Evolutionary conservation across 1,140 invertebrate genomes (phyloP).

Genomic region (Anastatus disparis): DNA sequence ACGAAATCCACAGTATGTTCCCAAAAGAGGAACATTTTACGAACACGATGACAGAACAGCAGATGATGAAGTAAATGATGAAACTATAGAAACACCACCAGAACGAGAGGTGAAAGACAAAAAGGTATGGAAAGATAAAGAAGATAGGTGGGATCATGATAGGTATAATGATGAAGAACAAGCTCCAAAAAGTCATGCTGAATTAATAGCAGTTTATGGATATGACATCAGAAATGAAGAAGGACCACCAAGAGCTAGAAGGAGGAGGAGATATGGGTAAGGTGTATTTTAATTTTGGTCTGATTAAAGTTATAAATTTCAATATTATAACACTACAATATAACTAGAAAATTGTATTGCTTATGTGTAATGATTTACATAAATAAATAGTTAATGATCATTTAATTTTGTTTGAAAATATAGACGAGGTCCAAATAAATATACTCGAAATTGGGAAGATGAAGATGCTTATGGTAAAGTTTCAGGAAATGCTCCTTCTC

Average conservation of each 20-base stretch:
- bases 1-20: constrained; percentile 96
- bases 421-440: constrained; percentile 89
- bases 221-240: constrained; percentile 95
- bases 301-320: background rate
- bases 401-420: constrained; percentile 17
- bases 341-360: no score
- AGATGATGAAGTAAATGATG: constrained; percentile 70
- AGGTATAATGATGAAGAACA: constrained; percentile 84
- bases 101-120: constrained; percentile 67
- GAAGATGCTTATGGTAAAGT: constrained; percentile 82
- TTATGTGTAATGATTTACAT: no score
- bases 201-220: constrained; percentile 89
- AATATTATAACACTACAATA: no score
- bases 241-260: constrained; percentile 85
- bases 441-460: constrained; percentile 91
- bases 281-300: constrained; percentile 40
- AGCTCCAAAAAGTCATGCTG: constrained; percentile 87
- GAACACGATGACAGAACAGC: constrained; percentile 93
- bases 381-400: no score
- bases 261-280: constrained; percentile 87
- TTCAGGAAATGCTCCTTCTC: constrained; percentile 49
- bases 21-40: constrained; percentile 94
- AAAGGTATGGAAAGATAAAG: constrained; percentile 73
- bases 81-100: constrained; percentile 53
- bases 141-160: constrained; percentile 90